Evolutionary conservation across 2,888 invertebrate genomes (phyloP).

Genomic region (Lacanobia oleracea): DNA sequence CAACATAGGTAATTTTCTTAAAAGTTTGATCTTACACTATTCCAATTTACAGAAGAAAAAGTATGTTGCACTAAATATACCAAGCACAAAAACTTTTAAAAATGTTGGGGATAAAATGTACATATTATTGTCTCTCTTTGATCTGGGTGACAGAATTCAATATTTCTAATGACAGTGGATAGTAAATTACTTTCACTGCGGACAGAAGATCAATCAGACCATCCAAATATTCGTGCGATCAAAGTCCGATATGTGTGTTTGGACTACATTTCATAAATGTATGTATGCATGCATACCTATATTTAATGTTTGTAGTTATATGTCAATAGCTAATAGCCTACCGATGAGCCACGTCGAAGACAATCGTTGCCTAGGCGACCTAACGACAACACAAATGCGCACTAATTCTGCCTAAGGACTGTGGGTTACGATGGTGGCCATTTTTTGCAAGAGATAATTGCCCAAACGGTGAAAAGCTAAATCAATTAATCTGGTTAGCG

Average conservation of each 20-base stretch:
- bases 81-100: background rate
- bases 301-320: conserved; percentile 77
- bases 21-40: background rate
- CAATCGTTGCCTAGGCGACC: conserved; percentile 84
- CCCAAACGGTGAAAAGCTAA: background rate
- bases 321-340: conserved; percentile 87
- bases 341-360: conserved; percentile 84
- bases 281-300: conserved; percentile 67
- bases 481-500: background rate
- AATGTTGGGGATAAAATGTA: background rate
- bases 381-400: conserved; percentile 82
- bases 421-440: conserved; percentile 35
- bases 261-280: conserved; percentile 74
- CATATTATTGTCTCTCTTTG: conserved; percentile 16
- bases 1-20: background rate
- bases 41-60: background rate
- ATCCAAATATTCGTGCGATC: conserved; percentile 78
- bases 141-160: conserved; percentile 37
- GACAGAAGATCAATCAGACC: conserved; percentile 75
- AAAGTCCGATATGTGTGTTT: conserved; percentile 78
- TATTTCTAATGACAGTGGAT: conserved; percentile 57
- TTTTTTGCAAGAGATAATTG: conserved; percentile 14
- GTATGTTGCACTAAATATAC: background rate
- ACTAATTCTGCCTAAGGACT: conserved; percentile 46
- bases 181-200: conserved; percentile 70